Conservation (phyloP, 2,113 vertebrate species). For the Pseudopipra pipra region DNA sequence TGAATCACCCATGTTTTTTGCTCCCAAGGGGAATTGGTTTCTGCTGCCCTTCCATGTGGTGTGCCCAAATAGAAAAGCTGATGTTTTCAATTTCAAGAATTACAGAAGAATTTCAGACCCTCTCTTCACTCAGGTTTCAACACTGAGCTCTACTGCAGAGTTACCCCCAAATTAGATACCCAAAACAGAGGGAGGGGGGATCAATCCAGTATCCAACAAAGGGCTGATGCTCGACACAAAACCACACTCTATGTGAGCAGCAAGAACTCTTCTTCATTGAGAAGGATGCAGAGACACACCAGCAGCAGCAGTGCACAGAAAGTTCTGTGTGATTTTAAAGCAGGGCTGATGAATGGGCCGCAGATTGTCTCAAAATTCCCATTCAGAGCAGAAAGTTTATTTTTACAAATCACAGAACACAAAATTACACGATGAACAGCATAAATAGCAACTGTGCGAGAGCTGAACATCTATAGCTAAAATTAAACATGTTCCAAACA, state of each 20-base stretch:
- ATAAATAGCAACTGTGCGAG: slow-evolving; percentile 21
- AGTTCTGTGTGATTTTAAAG: neutral
- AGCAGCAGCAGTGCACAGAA: neutral
- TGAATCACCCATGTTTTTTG: neutral
- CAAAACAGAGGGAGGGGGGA: neutral
- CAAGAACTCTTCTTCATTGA: neutral
- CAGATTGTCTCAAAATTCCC: neutral
- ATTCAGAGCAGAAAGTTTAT: slow-evolving; percentile 34
- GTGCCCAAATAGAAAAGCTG: neutral
- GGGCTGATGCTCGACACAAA: neutral
- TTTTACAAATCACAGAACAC: slow-evolving; percentile 15
- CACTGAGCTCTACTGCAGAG: neutral
- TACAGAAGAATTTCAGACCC: neutral
- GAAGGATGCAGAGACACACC: neutral
- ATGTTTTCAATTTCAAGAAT: neutral
- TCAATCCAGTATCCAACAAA: neutral
- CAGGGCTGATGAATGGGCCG: neutral
- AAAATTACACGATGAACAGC: slow-evolving; percentile 3
- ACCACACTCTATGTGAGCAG: fast-evolving
- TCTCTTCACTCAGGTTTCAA: neutral
- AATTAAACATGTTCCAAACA: slow-evolving; percentile 56
- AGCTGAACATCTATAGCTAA: slow-evolving; percentile 18
- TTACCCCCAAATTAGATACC: neutral
- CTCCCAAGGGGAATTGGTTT: neutral
- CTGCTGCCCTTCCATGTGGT: neutral